phyloP scores from a whole-genome alignment of 2,888 invertebrate species.

The Coelinius sp. region DNA sequence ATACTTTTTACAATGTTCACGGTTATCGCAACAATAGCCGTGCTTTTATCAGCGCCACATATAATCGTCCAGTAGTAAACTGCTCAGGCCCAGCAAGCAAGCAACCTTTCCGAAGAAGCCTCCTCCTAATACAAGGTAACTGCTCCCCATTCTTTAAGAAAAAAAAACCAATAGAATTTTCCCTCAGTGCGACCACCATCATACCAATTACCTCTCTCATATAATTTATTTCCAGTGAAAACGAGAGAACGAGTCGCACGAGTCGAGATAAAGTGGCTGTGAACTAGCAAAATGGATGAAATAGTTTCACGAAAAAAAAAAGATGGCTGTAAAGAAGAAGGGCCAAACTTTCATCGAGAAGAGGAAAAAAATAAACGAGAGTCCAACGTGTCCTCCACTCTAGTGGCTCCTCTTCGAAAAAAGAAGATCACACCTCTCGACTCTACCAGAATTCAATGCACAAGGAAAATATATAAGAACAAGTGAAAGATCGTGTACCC shows the following conservation, averaged over 20 bases:
- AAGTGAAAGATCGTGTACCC: slow-evolving; percentile 2
- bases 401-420: background rate
- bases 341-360: background rate
- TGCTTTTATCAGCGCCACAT: slow-evolving; percentile 92
- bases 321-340: background rate
- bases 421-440: background rate
- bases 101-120: slow-evolving; percentile 56
- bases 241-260: slow-evolving; percentile 21
- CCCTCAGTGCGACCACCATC: background rate
- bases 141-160: background rate
- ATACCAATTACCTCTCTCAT: background rate
- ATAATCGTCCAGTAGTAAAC: slow-evolving; percentile 90
- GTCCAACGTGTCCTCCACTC: background rate
- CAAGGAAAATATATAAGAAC: background rate
- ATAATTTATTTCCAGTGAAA: slow-evolving; percentile 13
- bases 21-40: slow-evolving; percentile 92
- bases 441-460: background rate
- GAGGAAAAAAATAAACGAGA: background rate
- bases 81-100: slow-evolving; percentile 62
- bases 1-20: slow-evolving; percentile 96
- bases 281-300: slow-evolving; percentile 9
- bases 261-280: slow-evolving; percentile 18
- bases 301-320: background rate
- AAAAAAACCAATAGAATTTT: background rate
- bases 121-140: slow-evolving; percentile 53